A percentile compares a stretch with the other conserved stretches of the same genome.
These are phyloP conservation scores for Anthoptus insignis DNA, from an alignment of 2,888 invertebrate genomes.

Conservation along the genomic window DNA sequence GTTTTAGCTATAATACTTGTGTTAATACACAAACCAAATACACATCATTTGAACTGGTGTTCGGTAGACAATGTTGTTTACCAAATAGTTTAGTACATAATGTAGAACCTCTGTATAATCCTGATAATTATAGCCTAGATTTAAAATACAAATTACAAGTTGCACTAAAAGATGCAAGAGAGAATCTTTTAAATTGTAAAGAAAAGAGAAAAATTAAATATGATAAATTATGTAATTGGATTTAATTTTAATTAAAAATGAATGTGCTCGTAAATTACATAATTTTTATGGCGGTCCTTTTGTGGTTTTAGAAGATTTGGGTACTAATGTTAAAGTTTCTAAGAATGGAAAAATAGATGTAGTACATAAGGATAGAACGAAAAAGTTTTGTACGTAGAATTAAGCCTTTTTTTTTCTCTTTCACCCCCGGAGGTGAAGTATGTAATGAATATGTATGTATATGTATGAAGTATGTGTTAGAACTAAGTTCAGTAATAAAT, in stretches of 20 bases:
- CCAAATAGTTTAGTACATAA: constrained; percentile 10
- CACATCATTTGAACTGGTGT: constrained; percentile 33
- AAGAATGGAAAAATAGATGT: not conserved
- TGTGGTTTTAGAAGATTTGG: not conserved
- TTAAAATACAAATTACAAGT: constrained; percentile 27
- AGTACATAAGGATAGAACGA: not conserved
- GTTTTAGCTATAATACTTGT: constrained; percentile 33
- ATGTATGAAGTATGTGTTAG: not conserved
- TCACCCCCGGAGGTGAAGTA: not conserved
- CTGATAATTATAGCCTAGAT: constrained; percentile 21
- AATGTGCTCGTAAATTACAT: not conserved
- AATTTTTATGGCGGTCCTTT: not conserved
- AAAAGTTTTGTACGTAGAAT: not conserved
- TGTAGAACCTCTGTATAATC: constrained; percentile 27
- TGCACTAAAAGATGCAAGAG: not conserved
- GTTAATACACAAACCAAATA: constrained; percentile 29
- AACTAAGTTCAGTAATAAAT: too few species aligned
- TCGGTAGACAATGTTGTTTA: constrained; percentile 28
- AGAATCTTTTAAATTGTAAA: not conserved
- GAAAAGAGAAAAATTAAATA: not conserved
- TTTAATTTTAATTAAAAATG: not conserved
- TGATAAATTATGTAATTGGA: not conserved
- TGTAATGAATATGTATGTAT: too few species aligned
- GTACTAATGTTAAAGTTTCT: not conserved
- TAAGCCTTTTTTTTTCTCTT: not conserved